Conservation (phyloP, 1,140 invertebrate species). For the Drosophila pectinifera region DNA sequence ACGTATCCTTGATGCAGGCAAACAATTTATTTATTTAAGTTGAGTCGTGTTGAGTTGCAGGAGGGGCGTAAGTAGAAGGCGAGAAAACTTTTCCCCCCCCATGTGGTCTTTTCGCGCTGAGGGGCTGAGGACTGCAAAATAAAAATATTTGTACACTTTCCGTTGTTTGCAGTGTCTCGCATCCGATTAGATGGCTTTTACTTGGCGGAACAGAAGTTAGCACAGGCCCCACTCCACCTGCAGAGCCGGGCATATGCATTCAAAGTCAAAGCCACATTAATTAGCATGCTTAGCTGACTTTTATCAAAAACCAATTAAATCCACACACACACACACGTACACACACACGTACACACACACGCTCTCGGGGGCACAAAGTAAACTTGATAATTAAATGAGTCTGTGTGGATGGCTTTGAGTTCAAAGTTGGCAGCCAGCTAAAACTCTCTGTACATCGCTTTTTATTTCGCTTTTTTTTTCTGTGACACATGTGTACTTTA, state of each 20-base stretch:
- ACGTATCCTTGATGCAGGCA: constrained; percentile 53
- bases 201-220: constrained; percentile 9
- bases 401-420: constrained; percentile 62
- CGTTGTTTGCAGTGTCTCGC: constrained; percentile 28
- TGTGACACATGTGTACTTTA: constrained; percentile 40
- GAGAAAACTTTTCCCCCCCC: constrained; percentile 37
- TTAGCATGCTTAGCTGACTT: constrained; percentile 81
- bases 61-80: neutral
- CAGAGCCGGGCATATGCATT: constrained; percentile 53
- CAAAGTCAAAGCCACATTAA: constrained; percentile 72
- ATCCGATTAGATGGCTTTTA: constrained; percentile 16
- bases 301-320: constrained; percentile 83
- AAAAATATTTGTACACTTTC: constrained; percentile 46
- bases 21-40: constrained; percentile 66
- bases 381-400: constrained; percentile 69
- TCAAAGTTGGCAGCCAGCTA: constrained; percentile 55
- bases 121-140: constrained; percentile 34
- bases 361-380: constrained; percentile 31
- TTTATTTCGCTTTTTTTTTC: constrained; percentile 22
- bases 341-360: constrained; percentile 27
- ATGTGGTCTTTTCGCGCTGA: constrained; percentile 24
- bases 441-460: constrained; percentile 32
- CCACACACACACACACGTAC: constrained; percentile 31
- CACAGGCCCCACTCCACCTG: constrained; percentile 13
- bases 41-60: constrained; percentile 38